Evolutionary conservation across 2,797 vertebrate genomes (phyloP).

Genomic region (Australoheros facetus): DNA sequence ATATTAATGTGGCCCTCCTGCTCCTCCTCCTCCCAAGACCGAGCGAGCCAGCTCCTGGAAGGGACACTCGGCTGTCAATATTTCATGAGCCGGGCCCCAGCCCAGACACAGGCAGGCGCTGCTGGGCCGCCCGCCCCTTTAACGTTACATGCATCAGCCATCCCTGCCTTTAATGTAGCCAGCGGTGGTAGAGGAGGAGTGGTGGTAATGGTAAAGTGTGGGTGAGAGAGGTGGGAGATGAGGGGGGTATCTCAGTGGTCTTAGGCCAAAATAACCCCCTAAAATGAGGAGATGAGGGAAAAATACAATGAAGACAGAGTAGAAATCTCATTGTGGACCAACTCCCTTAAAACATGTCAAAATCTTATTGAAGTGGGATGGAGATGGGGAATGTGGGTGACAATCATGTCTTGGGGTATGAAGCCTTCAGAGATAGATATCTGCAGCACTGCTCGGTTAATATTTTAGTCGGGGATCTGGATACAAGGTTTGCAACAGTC

Average conservation of each 20-base stretch:
- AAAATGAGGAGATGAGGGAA: conserved; percentile 18
- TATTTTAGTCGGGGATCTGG: neutral
- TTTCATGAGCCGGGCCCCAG: conserved; percentile 82
- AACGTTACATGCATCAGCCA: conserved; percentile 79
- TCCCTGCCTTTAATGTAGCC: conserved; percentile 79
- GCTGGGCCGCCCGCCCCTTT: conserved; percentile 80
- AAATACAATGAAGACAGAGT: conserved; percentile 16
- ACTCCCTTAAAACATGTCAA: conserved; percentile 38
- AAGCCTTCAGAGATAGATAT: conserved; percentile 3
- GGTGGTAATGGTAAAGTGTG: conserved; percentile 17
- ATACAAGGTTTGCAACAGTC: neutral
- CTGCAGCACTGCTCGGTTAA: neutral
- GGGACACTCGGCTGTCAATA: conserved; percentile 83
- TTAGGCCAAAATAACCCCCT: conserved; percentile 20
- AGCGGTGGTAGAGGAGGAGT: conserved; percentile 37
- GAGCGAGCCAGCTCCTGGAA: conserved; percentile 83
- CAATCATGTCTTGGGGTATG: neutral
- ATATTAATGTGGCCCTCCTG: conserved; percentile 82
- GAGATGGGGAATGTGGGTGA: conserved; percentile 6
- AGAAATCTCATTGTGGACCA: conserved; percentile 2
- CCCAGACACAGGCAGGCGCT: conserved; percentile 78
- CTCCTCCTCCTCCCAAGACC: conserved; percentile 52
- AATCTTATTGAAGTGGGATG: neutral
- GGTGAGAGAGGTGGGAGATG: conserved; percentile 26
- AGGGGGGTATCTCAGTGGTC: conserved; percentile 16